Evolutionary conservation across 2,888 invertebrate species (phyloP).

Genomic region (Terebella lapidaria): DNA sequence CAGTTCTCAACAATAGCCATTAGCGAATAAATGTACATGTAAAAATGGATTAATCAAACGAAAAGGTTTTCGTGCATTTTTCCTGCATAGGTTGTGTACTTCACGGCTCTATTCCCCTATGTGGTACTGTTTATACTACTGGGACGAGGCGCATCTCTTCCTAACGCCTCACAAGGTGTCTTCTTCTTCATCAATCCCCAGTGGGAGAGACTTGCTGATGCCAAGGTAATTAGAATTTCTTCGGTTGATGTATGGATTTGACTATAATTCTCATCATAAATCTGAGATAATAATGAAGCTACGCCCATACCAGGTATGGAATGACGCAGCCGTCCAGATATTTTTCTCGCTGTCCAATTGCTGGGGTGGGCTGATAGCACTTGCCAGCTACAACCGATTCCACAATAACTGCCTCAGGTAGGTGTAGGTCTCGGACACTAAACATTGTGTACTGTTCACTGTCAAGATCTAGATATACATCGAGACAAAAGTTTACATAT

Average conservation of each 20-base stretch:
- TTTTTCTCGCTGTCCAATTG: slow-evolving; percentile 50
- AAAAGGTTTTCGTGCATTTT: no score
- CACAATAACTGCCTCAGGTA: slow-evolving; percentile 49
- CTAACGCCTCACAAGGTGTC: slow-evolving; percentile 73
- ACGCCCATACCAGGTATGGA: slow-evolving; percentile 46
- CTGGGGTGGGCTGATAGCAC: slow-evolving; percentile 54
- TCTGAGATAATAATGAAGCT: no score
- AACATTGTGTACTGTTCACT: no score
- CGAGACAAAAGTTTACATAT: no score
- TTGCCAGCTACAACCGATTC: slow-evolving; percentile 53
- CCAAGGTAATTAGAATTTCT: slow-evolving; percentile 12
- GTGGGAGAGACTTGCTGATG: slow-evolving; percentile 66
- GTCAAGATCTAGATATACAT: no score
- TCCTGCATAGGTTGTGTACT: slow-evolving; percentile 45
- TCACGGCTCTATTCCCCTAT: slow-evolving; percentile 50
- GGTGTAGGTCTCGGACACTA: no score
- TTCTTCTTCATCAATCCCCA: slow-evolving; percentile 75
- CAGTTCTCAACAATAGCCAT: no score
- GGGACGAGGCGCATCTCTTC: slow-evolving; percentile 52
- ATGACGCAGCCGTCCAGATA: slow-evolving; percentile 51
- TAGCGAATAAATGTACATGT: no score
- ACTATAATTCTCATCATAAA: no score
- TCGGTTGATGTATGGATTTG: no score
- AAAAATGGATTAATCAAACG: no score
- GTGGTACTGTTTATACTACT: slow-evolving; percentile 46